Conservation (phyloP, 2,113 vertebrate species). For the Engraulis encrasicolus region DNA sequence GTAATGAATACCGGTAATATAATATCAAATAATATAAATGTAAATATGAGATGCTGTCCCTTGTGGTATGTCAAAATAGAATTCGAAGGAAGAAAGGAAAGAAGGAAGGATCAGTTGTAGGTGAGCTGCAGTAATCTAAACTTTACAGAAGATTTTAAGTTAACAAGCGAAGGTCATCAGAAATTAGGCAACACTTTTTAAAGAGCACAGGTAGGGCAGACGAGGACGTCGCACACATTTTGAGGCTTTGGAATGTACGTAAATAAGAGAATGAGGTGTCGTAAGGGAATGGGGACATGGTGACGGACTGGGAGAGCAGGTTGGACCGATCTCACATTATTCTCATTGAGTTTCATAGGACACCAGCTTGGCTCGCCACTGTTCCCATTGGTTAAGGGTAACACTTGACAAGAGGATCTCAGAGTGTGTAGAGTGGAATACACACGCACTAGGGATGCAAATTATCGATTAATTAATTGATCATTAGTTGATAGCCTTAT, state of each 20-base stretch:
- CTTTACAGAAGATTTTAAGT: neutral
- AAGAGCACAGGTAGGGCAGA: neutral
- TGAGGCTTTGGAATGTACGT: neutral
- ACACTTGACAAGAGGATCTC: neutral
- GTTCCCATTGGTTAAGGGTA: neutral
- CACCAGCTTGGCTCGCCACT: slow-evolving; percentile 55
- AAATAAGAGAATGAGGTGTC: neutral
- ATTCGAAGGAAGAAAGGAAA: too few relatives aligned
- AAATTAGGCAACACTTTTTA: neutral
- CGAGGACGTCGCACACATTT: neutral
- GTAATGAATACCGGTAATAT: too few relatives aligned
- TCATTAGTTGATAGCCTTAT: too few relatives aligned
- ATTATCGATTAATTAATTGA: too few relatives aligned
- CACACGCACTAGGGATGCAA: too few relatives aligned
- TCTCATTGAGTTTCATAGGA: slow-evolving; percentile 50
- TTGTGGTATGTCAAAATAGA: too few relatives aligned
- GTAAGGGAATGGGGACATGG: neutral
- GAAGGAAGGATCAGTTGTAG: neutral
- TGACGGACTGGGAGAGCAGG: slow-evolving; percentile 55
- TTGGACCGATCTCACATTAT: too few relatives aligned
- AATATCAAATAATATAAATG: too few relatives aligned
- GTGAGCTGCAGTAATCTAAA: neutral
- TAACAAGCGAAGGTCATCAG: neutral
- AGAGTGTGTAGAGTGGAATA: too few relatives aligned
- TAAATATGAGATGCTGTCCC: too few relatives aligned